Conservation (phyloP, 1,140 invertebrate genomes). For the Bombus breviceps region DNA sequence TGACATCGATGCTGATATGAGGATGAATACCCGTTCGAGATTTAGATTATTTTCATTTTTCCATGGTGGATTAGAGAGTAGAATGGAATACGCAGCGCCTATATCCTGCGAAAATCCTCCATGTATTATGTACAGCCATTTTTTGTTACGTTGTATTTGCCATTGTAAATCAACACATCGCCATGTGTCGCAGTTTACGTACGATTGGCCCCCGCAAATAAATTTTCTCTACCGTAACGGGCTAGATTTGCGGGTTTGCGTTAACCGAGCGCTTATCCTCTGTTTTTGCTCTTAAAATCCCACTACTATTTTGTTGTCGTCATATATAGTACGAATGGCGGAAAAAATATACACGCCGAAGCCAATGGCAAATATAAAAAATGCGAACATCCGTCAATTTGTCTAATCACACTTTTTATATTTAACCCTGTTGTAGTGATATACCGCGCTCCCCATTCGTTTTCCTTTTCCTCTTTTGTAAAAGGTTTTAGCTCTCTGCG, state of each 20-base stretch:
- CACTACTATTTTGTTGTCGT: not conserved
- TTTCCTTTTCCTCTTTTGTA: not conserved
- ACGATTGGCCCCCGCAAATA: not conserved
- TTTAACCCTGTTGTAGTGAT: not conserved
- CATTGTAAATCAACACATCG: constrained; percentile 1
- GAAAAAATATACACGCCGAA: not conserved
- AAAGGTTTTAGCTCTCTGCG: not conserved
- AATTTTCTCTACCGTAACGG: not conserved
- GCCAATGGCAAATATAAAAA: not conserved
- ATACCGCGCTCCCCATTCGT: not conserved
- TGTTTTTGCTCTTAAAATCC: not conserved
- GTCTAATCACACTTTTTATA: not conserved
- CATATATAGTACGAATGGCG: not conserved
- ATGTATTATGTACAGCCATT: not conserved
- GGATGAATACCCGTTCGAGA: no score
- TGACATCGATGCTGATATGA: not conserved
- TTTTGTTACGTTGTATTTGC: not conserved
- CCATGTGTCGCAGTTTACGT: not conserved
- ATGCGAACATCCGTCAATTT: not conserved
- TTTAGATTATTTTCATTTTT: not conserved
- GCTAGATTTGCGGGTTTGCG: not conserved
- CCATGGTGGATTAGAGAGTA: not conserved
- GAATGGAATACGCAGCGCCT: not conserved
- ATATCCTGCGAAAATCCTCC: not conserved
- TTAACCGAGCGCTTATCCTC: not conserved